Evolutionary conservation across 2,888 invertebrate genomes (phyloP).

Genomic region (Pherbina coryleti): DNA sequence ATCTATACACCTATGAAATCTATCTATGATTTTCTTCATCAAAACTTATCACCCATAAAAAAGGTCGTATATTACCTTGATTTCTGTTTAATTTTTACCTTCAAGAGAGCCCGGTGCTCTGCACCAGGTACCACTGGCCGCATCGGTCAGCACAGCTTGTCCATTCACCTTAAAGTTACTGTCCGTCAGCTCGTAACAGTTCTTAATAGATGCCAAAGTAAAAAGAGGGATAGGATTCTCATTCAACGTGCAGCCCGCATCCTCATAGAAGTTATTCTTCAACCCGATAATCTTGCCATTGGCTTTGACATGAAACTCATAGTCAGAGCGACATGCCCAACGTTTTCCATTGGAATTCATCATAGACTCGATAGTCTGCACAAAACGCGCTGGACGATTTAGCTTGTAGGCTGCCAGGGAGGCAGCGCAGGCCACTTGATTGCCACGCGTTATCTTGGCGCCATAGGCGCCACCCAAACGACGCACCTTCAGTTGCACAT

Average conservation of each 20-base stretch:
- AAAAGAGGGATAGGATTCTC: conserved; percentile 69
- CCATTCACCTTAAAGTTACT: conserved; percentile 76
- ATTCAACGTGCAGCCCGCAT: conserved; percentile 71
- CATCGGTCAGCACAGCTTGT: conserved; percentile 76
- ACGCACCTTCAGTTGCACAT: conserved; percentile 77
- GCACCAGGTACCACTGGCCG: conserved; percentile 77
- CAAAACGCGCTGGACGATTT: conserved; percentile 77
- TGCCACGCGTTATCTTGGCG: conserved; percentile 76
- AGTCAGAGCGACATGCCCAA: conserved; percentile 73
- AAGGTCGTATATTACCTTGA: too few relatives aligned
- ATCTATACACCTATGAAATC: too few relatives aligned
- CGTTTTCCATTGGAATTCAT: conserved; percentile 79
- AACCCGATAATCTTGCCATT: conserved; percentile 78
- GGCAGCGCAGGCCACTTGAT: conserved; percentile 75
- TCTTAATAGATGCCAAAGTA: conserved; percentile 63
- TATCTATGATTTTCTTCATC: too few relatives aligned
- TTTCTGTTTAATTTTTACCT: conserved; percentile 52
- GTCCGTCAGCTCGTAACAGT: conserved; percentile 75
- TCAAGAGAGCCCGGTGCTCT: conserved; percentile 75
- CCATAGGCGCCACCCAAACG: conserved; percentile 87
- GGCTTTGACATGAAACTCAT: conserved; percentile 75
- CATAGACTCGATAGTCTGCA: conserved; percentile 78
- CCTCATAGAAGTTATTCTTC: conserved; percentile 71
- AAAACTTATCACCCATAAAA: too few relatives aligned
- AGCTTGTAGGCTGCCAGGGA: conserved; percentile 75